Percentiles rank a stretch among this genome's conserved stretches.
Evolutionary conservation across 1,140 invertebrate species (phyloP).

Genomic region (Acromyrmex charruanus): DNA sequence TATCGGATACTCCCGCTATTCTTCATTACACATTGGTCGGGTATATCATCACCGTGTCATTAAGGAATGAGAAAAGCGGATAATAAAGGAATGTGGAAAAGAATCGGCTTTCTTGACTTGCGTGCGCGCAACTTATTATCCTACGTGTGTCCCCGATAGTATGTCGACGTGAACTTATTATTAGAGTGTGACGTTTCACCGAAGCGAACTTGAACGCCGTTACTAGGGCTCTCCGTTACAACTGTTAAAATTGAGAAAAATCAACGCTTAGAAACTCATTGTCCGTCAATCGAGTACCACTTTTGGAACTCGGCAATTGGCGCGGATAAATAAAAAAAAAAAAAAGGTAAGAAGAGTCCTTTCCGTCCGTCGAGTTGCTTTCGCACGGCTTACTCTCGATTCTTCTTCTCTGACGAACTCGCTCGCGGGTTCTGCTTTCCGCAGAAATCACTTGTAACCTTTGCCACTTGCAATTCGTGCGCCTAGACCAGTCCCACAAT

Average conservation of each 20-base stretch:
- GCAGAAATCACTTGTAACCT: conserved; percentile 58
- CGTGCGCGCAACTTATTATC: conserved; percentile 80
- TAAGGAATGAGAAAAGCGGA: conserved; percentile 38
- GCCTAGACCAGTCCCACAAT: conserved; percentile 37
- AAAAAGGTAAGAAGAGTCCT: not conserved
- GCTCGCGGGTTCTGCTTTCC: conserved; percentile 12
- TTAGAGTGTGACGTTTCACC: conserved; percentile 83
- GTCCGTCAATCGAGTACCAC: not conserved
- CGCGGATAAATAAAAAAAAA: not conserved
- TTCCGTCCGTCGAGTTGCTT: not conserved
- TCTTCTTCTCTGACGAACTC: not conserved
- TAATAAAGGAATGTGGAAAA: conserved; percentile 23
- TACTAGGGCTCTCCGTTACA: not conserved
- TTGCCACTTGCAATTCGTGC: conserved; percentile 43
- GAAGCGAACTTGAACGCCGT: conserved; percentile 67
- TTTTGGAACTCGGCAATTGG: conserved; percentile 4
- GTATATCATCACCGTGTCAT: conserved; percentile 30
- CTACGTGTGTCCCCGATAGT: conserved; percentile 65
- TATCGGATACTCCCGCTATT: conserved; percentile 51
- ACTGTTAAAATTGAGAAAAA: conserved; percentile 8
- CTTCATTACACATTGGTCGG: conserved; percentile 41
- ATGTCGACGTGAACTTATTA: conserved; percentile 76
- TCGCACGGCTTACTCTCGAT: conserved; percentile 15
- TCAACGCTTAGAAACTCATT: not conserved
- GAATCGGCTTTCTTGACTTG: conserved; percentile 79